A percentile compares a stretch with the other conserved stretches of the same genome.
Evolutionary conservation across 2,797 vertebrate species (phyloP).

Genomic region (Tokudaia muenninki): DNA sequence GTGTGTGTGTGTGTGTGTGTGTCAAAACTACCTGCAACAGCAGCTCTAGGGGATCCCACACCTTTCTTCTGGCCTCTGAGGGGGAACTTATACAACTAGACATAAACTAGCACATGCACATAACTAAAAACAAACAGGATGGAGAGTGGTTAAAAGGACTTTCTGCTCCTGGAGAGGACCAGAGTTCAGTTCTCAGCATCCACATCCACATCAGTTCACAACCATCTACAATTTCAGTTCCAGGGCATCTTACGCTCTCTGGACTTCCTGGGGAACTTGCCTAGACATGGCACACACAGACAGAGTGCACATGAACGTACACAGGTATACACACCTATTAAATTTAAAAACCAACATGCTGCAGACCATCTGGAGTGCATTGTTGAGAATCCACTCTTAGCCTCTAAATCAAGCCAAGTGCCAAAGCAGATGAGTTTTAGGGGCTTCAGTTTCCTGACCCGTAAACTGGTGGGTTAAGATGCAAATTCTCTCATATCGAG

Average conservation of each 20-base stretch:
- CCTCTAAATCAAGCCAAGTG: constrained; percentile 30
- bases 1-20: too few relatives aligned
- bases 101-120: neutral
- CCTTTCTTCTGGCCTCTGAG: neutral
- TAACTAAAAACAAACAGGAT: neutral
- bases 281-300: neutral
- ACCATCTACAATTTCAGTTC: neutral
- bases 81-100: neutral
- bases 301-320: neutral
- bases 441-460: neutral
- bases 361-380: neutral
- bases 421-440: constrained; percentile 5
- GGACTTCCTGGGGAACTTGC: neutral
- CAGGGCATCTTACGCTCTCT: neutral
- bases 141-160: neutral
- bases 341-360: neutral
- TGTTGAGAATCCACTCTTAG: neutral
- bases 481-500: neutral
- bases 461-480: neutral
- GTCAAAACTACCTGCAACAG: neutral
- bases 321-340: neutral
- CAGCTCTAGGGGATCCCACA: neutral
- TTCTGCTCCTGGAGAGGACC: neutral
- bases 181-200: neutral
- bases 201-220: neutral